These are phyloP conservation scores for Thalassaphorura encarpata DNA, from an alignment of 1,140 invertebrate species.

Conservation along the genomic window DNA sequence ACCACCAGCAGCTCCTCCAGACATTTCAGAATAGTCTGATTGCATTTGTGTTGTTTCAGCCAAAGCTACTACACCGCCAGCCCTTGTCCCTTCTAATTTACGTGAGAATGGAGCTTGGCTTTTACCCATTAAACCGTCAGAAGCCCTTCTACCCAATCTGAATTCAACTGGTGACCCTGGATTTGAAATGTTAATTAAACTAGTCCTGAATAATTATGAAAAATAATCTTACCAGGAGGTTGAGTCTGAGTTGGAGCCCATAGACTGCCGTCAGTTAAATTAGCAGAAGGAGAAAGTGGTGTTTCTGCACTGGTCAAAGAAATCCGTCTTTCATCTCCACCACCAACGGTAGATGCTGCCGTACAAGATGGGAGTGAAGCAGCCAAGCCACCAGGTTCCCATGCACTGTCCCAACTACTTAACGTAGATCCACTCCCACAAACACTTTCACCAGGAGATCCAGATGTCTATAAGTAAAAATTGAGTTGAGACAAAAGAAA, in stretches of 20 bases:
- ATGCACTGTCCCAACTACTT: conserved; percentile 31
- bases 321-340: conserved; percentile 18
- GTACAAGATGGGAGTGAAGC: conserved; percentile 29
- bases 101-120: conserved; percentile 35
- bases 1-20: conserved; percentile 1
- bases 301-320: conserved; percentile 20
- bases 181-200: not conserved
- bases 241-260: conserved; percentile 27
- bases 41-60: conserved; percentile 11
- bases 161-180: conserved; percentile 41
- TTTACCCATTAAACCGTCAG: conserved; percentile 59
- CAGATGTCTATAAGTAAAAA: conserved; percentile 20
- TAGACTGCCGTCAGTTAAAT: conserved; percentile 25
- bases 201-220: not conserved
- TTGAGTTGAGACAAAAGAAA: not conserved
- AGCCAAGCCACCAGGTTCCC: conserved; percentile 27
- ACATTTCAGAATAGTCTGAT: not conserved
- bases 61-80: conserved; percentile 27
- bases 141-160: conserved; percentile 75
- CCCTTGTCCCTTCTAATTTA: conserved; percentile 26
- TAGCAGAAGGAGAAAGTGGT: conserved; percentile 21
- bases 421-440: conserved; percentile 28
- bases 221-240: conserved; percentile 18
- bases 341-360: not conserved
- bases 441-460: conserved; percentile 29